Evolutionary conservation across 2,113 vertebrate genomes (phyloP), one percentile per base, ranked within the genome.

Genomic region (Irena cyanogastra): DNA sequence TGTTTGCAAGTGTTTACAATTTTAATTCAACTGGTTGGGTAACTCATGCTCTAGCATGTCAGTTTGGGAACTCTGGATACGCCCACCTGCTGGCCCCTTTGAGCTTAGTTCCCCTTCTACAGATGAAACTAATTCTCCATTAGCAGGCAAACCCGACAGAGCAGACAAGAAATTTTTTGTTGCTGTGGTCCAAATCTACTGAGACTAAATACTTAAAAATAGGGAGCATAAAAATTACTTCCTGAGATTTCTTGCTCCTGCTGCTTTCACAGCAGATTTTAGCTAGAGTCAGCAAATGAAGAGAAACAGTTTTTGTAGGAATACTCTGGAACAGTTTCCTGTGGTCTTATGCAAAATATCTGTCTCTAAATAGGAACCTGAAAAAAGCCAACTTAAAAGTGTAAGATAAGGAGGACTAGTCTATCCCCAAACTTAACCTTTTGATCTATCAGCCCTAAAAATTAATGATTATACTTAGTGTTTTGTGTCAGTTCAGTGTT

Each of bases 11-110:
- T 95, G 83, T 87, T 92, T 65, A 80, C 42, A 39, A 5, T 92
- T 93, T 93, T 81, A 91, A 74, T 94, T 83, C 56, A 84, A 81
- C 89, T 92, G 77, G 80, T 85, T 90, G 42, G 35, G 89, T 94
- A 77, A 59, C 79, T 94, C 42, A 1, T 83, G 86, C 63, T 88
- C 30, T 28, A 66, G 79, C 90, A 88, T 1, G 47, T 50, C 70
- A 10, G 22, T 77, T 35, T 39, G 88, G 66, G 71, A 92, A 0
- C 68, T 77, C 49, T 79, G 64, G 72, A 45, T 90, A 3, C 50
- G 1, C 80, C 69, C 52, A 65, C 41, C 41, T 92, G 45, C 63
- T 57, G 57, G 56, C 21, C 57, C 66, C 49, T 45, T 60, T 35
- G 39, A 26, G 52, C 39, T 84, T 52, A 44, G n/a, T 61, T 93